Base-by-base conservation (phyloP, 2,888 invertebrate species). In the Conomelus anceps region DNA sequence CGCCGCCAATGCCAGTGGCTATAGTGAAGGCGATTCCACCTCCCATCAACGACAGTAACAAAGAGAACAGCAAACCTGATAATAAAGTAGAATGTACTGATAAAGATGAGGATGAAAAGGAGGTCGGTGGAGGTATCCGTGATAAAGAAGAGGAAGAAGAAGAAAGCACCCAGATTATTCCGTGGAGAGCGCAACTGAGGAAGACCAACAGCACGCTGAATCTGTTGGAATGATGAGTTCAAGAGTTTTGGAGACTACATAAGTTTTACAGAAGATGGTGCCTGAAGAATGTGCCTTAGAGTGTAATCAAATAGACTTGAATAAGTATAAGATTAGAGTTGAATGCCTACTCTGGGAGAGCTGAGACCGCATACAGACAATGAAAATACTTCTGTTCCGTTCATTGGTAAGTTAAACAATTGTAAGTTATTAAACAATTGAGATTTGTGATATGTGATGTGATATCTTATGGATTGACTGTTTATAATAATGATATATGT, bases 201-300 rank as follows among this genome's bases (percentile, higher is more conserved):
- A 98, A 98, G 94, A 98, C 98, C 22, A 98, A 98, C 93, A 98
- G 98, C 94, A 97, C 97, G 93, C 95, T 98, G 90, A 97, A 97
- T 93, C 94, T 98, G 92, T 95, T 97, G 92, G 97, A 97, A 93
- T 95, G 92, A 92, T 63, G 63, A n/a, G 63, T 63, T 7, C 3
- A 63, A 88, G 41, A 88, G 41, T n/a, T n/a, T 63, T 20, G 34
- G 11, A 34, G 34, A 63, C 63, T 34, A 17, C 34, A 17, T 17
- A 34, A 34, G 17, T 63, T 63, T 20, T n/a, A 63, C n/a, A 34
- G 17, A 11, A 34, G 34, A n/a, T 34, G 34, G 1, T n/a, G 4
- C 1, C 1, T n/a, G n/a, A 63, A 63, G 1, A 3, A 63, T 63
- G 63, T 63, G 63, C 63, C 63, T 63, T 63, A 63, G 63, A 63